Evolutionary conservation across 2,113 vertebrate genomes (phyloP).

Genomic region (Spheniscus mendiculus): DNA sequence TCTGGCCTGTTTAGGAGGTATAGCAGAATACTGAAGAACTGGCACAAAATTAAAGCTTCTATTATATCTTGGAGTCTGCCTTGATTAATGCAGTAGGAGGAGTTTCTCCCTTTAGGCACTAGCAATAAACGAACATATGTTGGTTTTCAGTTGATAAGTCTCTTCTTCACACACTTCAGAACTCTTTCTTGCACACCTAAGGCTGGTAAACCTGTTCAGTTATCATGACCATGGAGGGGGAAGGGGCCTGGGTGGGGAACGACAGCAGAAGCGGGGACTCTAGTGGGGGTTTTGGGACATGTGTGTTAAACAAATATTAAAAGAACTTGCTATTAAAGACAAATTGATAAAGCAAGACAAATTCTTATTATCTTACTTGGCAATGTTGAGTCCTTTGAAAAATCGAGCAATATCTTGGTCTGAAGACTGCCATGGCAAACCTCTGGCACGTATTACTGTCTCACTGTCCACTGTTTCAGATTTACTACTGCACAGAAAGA

Average conservation of each 20-base stretch:
- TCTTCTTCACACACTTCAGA: neutral
- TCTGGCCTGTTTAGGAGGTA: neutral
- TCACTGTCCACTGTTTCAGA: constrained; percentile 91
- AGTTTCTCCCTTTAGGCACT: neutral
- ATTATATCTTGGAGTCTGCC: neutral
- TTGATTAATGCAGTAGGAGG: neutral
- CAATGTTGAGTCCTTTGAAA: constrained; percentile 97
- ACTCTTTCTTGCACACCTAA: neutral
- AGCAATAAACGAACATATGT: neutral
- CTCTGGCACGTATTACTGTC: constrained; percentile 93
- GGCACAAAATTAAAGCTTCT: neutral
- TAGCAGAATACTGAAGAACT: neutral
- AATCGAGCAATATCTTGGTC: constrained; percentile 97
- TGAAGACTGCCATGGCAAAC: constrained; percentile 96
- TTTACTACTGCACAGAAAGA: constrained; percentile 83
- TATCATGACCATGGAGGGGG: neutral
- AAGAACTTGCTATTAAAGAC: neutral
- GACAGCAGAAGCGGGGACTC: neutral
- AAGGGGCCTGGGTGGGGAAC: neutral
- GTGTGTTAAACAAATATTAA: neutral
- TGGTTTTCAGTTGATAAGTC: neutral
- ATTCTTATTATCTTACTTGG: constrained; percentile 81
- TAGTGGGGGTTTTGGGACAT: too few relatives aligned
- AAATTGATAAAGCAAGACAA: neutral
- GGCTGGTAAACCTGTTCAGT: neutral